Evolutionary conservation across 2,888 invertebrate species (phyloP), one percentile per base, ranked within the genome.

Genomic region (Chesias legatella): DNA sequence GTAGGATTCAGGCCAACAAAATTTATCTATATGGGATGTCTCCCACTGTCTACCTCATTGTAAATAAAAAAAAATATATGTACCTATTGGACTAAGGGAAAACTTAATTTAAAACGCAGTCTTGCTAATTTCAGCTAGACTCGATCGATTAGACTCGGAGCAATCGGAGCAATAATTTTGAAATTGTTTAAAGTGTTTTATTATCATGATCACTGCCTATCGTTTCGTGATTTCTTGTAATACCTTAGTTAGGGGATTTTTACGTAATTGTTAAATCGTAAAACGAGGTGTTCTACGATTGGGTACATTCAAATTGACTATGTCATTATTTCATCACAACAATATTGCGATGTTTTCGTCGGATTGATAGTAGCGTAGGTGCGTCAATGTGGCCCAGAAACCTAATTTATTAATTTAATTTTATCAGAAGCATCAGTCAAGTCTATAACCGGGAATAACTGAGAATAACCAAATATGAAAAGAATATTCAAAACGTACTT

Each of bases 1-100:
- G 57, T 60, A 54, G 54, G 58, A 63, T 69, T 58, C 67, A 66
- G 76, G 74, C 76, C 73, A 74, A 77, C 73, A 73, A 79, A 78
- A 75, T 75, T 17, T 69, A 63, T 63, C 56, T 69, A 61, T 70
- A 76, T 67, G 79, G 78, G 74, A 63, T 53, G 53, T 48, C 58
- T 66, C 83, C 83, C 81, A 53, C 62, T 67, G 78, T 81, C 86
- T 88, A 85, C 86, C 86, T 88, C 86, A 85, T 81, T 88, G 84
- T 86, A 85, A 66, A 83, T 85, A 83, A 65, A 65, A 56, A 56
- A 61, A 67, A 69, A 40, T 50, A 59, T 68, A 77, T 17, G 13
- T 17, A 17, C 13, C 13, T 17, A 3, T 80, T 85, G 79, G 79
- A 79, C 80, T 83, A 82, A 79, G 75, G 67, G 67, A 70, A 60